Conservation (phyloP, 2,797 vertebrate species). For the Trachops cirrhosus region DNA sequence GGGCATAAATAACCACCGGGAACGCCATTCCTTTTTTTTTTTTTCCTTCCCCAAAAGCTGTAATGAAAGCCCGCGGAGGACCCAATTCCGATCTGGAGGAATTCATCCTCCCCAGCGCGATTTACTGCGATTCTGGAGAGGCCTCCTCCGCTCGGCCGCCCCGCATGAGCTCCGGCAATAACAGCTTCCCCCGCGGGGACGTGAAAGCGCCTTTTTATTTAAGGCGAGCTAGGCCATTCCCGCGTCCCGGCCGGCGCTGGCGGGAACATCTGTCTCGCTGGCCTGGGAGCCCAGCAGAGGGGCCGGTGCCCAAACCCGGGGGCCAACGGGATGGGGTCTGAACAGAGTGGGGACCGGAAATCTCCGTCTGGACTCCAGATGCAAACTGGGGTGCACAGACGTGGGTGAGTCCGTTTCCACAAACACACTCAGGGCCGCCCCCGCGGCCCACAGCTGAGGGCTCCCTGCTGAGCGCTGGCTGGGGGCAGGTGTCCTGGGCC, state of each 20-base stretch:
- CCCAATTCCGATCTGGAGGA: background rate
- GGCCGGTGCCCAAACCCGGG: fast-evolving
- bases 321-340: too few species aligned
- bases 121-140: background rate
- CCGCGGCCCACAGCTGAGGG: too few species aligned
- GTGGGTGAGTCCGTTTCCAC: too few species aligned
- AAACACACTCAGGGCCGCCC: too few species aligned
- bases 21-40: background rate
- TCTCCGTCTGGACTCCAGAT: too few species aligned
- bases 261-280: background rate
- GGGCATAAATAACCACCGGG: conserved; percentile 34
- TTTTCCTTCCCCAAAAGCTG: background rate
- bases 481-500: too few species aligned
- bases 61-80: conserved; percentile 30
- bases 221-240: background rate
- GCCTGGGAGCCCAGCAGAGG: too few species aligned
- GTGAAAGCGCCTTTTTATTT: background rate
- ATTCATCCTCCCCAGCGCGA: background rate
- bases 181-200: background rate
- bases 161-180: background rate
- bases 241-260: fast-evolving
- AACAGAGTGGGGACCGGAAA: too few species aligned
- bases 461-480: too few species aligned
- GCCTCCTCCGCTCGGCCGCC: fast-evolving
- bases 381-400: too few species aligned